These are phyloP conservation scores for Microtus montanus DNA, from an alignment of 2,113 vertebrate genomes.

Conservation along the genomic window DNA sequence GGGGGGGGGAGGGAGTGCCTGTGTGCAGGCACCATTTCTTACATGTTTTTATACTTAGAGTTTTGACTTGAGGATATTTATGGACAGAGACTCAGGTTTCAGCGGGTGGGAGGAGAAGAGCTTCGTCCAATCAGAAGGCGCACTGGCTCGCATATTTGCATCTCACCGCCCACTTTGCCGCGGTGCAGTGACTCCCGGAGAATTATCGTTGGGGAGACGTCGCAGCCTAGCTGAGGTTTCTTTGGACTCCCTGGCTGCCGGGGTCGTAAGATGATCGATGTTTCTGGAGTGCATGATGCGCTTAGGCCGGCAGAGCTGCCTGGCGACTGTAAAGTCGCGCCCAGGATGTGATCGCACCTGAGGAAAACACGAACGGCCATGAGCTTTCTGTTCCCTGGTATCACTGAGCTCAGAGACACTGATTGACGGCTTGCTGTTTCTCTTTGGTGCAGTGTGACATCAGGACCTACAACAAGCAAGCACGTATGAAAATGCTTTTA, in stretches of 20 bases:
- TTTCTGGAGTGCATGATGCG: rapidly evolving
- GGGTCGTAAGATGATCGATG: not conserved
- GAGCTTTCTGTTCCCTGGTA: not conserved
- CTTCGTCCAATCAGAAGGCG: slow-evolving; percentile 26
- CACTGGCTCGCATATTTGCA: slow-evolving; percentile 25
- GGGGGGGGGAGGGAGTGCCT: not conserved
- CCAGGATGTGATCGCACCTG: not conserved
- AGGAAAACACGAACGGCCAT: not conserved
- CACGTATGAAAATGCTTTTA: slow-evolving; percentile 49
- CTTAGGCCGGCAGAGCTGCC: not conserved
- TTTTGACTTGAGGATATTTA: slow-evolving; percentile 52
- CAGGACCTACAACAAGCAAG: slow-evolving; percentile 31
- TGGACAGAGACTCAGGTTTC: slow-evolving; percentile 59
- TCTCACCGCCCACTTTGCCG: not conserved
- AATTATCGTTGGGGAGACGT: not conserved
- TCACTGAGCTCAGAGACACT: not conserved
- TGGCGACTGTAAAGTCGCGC: not conserved
- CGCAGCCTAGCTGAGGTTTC: not conserved
- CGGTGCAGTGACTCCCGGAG: not conserved
- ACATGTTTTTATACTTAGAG: slow-evolving; percentile 22
- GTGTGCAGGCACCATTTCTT: slow-evolving; percentile 19
- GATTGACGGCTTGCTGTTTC: slow-evolving; percentile 5
- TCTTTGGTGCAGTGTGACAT: not conserved
- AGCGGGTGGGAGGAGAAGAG: not conserved
- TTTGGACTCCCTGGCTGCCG: not conserved